These are phyloP conservation scores for Zaprionus camerounensis DNA, from an alignment of 1,140 invertebrate genomes.

Conservation along the genomic window DNA sequence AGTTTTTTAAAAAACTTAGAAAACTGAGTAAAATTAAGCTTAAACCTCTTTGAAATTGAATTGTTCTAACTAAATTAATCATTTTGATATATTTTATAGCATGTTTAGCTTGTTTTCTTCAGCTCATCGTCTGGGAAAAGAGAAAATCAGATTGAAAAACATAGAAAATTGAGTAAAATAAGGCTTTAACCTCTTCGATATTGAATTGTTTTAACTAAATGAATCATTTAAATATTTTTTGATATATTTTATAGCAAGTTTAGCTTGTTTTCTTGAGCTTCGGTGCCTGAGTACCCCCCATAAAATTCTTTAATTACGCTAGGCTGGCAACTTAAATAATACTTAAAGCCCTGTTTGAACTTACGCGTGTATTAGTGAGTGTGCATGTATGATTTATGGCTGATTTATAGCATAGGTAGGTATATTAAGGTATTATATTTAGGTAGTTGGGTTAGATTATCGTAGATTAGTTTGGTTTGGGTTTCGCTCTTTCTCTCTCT, in stretches of 20 bases:
- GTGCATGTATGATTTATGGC: constrained; percentile 58
- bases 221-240: neutral
- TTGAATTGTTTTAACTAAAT: neutral
- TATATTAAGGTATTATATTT: constrained; percentile 50
- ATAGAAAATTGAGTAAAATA: neutral
- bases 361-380: constrained; percentile 74
- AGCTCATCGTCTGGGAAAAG: too few relatives aligned
- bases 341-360: constrained; percentile 78
- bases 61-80: neutral
- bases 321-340: constrained; percentile 77
- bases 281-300: constrained; percentile 19
- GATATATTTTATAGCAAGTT: neutral
- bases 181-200: neutral
- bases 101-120: too few relatives aligned
- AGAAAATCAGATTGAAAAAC: too few relatives aligned
- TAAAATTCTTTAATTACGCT: constrained; percentile 61
- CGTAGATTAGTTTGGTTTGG: constrained; percentile 44
- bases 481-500: constrained; percentile 16
- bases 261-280: neutral
- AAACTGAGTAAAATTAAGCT: neutral
- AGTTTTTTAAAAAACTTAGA: too few relatives aligned
- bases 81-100: neutral
- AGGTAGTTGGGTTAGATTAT: constrained; percentile 76
- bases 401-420: constrained; percentile 58
- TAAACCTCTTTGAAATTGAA: neutral